Conservation (phyloP, 2,113 vertebrate genomes). For the Hoplias malabaricus region DNA sequence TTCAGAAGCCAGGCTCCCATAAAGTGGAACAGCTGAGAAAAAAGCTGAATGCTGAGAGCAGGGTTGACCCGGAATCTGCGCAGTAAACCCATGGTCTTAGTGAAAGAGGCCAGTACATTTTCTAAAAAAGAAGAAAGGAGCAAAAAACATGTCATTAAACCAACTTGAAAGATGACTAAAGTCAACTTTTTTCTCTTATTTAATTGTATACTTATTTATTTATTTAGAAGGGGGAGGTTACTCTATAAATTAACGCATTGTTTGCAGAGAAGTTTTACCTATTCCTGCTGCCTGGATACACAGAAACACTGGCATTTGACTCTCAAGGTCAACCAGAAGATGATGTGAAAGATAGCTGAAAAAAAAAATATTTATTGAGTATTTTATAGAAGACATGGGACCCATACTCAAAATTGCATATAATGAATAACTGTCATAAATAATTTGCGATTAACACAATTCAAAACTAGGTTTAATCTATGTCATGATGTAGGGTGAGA, state of each 20-base stretch:
- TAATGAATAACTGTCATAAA: no score
- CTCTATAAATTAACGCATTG: not conserved
- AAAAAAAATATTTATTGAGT: not conserved
- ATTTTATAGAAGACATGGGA: not conserved
- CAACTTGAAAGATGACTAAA: not conserved
- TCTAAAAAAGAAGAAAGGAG: conserved; percentile 65
- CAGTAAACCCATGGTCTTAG: conserved; percentile 86
- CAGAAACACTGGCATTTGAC: conserved; percentile 86
- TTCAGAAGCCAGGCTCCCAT: conserved; percentile 95
- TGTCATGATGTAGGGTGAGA: no score
- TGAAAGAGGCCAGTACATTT: conserved; percentile 86
- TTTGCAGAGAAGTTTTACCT: conserved; percentile 65
- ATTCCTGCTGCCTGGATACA: conserved; percentile 81
- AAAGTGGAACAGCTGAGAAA: conserved; percentile 94
- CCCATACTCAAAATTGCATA: no score
- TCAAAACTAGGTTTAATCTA: no score
- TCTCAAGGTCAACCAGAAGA: conserved; percentile 85
- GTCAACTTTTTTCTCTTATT: not conserved
- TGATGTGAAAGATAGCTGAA: conserved; percentile 82
- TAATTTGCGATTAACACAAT: not conserved
- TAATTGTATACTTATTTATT: not conserved
- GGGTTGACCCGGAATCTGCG: conserved; percentile 88
- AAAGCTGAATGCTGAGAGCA: conserved; percentile 91
- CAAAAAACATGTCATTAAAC: not conserved
- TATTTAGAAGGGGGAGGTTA: no score